Evolutionary conservation across 92 coral and sea anemone species (phyloP), one percentile per base, ranked within the genome.

Genomic region (Palythoa caribaeorum): DNA sequence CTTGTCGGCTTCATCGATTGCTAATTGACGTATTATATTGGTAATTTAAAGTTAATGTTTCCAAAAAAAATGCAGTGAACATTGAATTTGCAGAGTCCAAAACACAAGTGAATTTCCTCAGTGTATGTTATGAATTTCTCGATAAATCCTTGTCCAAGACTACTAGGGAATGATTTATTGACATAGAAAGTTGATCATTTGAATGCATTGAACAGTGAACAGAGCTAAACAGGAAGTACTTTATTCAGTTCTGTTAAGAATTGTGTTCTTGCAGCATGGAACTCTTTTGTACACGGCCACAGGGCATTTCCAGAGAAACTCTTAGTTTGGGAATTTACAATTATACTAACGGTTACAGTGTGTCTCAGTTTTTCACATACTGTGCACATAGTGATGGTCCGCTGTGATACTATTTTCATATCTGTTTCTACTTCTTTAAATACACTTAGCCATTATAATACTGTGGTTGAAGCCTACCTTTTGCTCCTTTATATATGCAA

Each of bases 401-500:
- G 9, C 9, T 11, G 63, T 55, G 17, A 16, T 55, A 55, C 0
- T 11, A 16, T 72, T 72, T 72, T 38, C 21, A 72, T 72, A 72
- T 72, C 51, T 72, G 17, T 68, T 21, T 68, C 73, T 68, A 38
- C 73, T 28, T 21, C 37, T 68, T 21, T 68, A n/a, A 68, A 35
- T 68, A 28, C 37, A 68, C 73, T 11, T 9, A 55, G 11, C 11
- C 17, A 16, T 68, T 37, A 39, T 39, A 72, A 38, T 52, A 72
- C 13, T 17, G 75, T 70, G 38, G 48, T 70, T 70, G 77, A 72
- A 11, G 77, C 53, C 77, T 38, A 72, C 51, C 39, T 39, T 55
- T 72, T 72, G 77, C 77, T 72, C 77, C 77, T 16, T 72, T 72
- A 72, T 72, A 52, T 14, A n/a, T n/a, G n/a, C n/a, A n/a, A n/a